Base-by-base conservation (phyloP, 2,113 vertebrate species). In the Podarcis cretensis region DNA sequence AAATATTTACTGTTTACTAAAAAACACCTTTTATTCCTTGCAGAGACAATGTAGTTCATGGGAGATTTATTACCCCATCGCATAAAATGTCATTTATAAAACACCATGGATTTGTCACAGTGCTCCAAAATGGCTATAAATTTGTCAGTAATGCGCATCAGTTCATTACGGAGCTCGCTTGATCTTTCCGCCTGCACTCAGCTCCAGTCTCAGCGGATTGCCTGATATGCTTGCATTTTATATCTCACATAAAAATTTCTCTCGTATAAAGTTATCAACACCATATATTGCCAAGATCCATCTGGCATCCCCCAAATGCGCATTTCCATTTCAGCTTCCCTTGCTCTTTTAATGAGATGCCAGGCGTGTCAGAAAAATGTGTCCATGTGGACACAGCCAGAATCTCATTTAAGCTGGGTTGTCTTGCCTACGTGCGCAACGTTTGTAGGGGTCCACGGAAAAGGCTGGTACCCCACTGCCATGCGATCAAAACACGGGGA, bases 161-260 rank as follows among this genome's bases (percentile, higher is more conserved):
- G 4, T 75, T 63, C 54, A 92, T 89, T 75, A 92, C 77, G 85
- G 9, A 93, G 81, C 84, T 87, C 90, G 87, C 87, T 91, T 89
- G 66, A 71, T 84, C 92, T 85, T 91, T 63, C 85, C 91, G 83
- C 73, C 81, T 63, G 86, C 82, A 85, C 88, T 93, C 95, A 88
- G 89, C 82, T 91, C 25, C 92, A 68, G 90, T 84, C 59, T 76
- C 83, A 57, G 4, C 83, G 65, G 75, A 86, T 93, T 91, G 73
- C 73, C 94, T 91, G 89, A 71, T 85, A 90, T 48, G 21, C 81
- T 65, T 86, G 77, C 63, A 74, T 93, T 87, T 90, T 6, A 37
- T 85, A 71, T 69, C 30, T 87, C 69, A 90, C 81, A 84, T 65
- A 85, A 91, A 90, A 12, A 10, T 16, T 68, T 78, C 63, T 86